Percentiles rank a stretch among this genome's conserved stretches.
Conservation (phyloP, 2,113 vertebrate genomes). For the Syrrhaptes paradoxus region DNA sequence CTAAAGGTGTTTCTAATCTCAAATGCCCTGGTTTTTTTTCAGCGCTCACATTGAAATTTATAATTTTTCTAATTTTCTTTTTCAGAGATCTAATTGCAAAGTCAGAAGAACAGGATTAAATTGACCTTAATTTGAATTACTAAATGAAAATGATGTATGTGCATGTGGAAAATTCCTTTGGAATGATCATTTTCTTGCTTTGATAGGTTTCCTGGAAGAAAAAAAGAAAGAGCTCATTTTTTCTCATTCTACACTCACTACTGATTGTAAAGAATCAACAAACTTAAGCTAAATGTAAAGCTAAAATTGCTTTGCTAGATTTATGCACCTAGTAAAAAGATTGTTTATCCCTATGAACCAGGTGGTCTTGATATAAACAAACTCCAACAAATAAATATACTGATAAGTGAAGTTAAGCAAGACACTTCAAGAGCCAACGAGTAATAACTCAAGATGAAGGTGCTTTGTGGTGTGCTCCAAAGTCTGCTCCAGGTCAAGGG, state of each 20-base stretch:
- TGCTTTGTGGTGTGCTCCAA: neutral
- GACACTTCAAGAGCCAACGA: neutral
- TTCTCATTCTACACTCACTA: constrained; percentile 8
- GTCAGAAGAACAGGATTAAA: neutral
- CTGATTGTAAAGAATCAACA: constrained; percentile 16
- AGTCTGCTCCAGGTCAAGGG: neutral
- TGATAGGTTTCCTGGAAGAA: neutral
- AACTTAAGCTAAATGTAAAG: constrained; percentile 11
- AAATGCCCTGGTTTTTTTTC: neutral
- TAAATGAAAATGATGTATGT: neutral
- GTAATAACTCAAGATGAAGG: neutral
- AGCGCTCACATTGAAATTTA: neutral
- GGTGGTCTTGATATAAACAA: neutral
- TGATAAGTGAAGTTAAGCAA: constrained; percentile 6
- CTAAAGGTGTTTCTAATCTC: neutral
- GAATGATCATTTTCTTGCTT: neutral
- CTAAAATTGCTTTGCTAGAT: neutral
- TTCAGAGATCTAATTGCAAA: neutral
- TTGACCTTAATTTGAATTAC: neutral
- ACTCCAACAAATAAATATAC: neutral
- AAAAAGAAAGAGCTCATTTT: neutral
- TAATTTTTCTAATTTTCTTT: neutral
- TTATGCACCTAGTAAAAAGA: neutral
- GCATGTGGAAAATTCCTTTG: neutral
- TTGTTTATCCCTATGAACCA: neutral